Evolutionary conservation across 1,140 invertebrate genomes (phyloP).

Genomic region (Drosophila prosaltans): DNA sequence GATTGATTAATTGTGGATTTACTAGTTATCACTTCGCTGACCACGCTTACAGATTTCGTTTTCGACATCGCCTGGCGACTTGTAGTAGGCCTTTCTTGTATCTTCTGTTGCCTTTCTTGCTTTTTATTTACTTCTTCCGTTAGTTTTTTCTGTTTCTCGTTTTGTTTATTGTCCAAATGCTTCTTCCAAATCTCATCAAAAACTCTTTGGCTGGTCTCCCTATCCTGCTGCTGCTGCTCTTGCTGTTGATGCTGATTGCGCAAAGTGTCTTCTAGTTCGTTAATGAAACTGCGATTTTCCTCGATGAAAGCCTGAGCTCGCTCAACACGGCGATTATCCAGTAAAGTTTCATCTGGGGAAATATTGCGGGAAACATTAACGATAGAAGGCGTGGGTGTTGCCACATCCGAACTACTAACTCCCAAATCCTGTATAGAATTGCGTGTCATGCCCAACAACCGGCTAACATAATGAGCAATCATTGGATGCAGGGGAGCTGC

Average conservation of each 20-base stretch:
- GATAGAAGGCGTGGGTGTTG: conserved; percentile 66
- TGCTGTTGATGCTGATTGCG: conserved; percentile 47
- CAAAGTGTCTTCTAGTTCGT: conserved; percentile 71
- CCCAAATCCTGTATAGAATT: conserved; percentile 50
- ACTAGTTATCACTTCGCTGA: not conserved
- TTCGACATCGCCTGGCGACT: not conserved
- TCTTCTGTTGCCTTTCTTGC: not conserved
- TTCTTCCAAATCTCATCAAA: conserved; percentile 66
- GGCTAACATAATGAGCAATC: conserved; percentile 70
- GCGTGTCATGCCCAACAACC: conserved; percentile 68
- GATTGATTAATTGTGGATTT: not conserved
- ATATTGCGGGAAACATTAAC: conserved; percentile 62
- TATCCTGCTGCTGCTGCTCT: conserved; percentile 15
- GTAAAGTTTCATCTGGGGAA: not conserved
- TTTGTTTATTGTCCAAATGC: conserved; percentile 30
- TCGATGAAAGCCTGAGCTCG: conserved; percentile 66
- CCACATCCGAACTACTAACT: conserved; percentile 58
- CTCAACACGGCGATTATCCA: conserved; percentile 42
- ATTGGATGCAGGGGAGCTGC: conserved; percentile 58
- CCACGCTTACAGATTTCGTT: not conserved
- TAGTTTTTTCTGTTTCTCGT: not conserved
- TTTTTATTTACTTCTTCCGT: not conserved
- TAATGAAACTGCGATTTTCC: conserved; percentile 74
- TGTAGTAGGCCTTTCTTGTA: not conserved
- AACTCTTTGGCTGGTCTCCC: conserved; percentile 28